Conservation (phyloP, 2,888 invertebrate genomes). For the Himalopsyche tibetana region DNA sequence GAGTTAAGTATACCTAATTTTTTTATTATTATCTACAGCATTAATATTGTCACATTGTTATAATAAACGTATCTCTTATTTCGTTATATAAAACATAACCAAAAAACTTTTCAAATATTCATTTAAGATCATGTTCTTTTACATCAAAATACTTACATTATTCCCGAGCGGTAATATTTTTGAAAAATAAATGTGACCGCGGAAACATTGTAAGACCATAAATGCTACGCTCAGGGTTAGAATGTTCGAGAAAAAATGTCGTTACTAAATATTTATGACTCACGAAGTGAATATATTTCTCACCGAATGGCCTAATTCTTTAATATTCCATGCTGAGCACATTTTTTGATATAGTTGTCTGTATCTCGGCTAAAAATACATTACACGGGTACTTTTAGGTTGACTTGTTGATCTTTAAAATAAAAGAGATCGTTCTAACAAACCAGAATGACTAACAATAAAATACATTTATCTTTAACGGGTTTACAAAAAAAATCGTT, state of each 20-base stretch:
- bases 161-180: slow-evolving; percentile 3
- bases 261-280: neutral
- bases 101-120: too few species aligned
- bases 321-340: slow-evolving; percentile 25
- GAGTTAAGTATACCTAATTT: too few species aligned
- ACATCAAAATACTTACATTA: neutral
- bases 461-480: too few species aligned
- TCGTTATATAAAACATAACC: too few species aligned
- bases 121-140: too few species aligned
- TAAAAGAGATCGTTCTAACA: too few species aligned
- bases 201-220: neutral
- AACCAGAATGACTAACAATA: too few species aligned
- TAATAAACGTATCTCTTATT: too few species aligned
- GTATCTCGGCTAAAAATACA: neutral
- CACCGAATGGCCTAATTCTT: neutral
- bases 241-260: neutral
- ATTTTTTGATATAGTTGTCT: neutral
- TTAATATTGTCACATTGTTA: too few species aligned
- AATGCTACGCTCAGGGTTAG: neutral
- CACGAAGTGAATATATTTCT: slow-evolving; percentile 11
- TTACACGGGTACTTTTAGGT: neutral
- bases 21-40: too few species aligned
- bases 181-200: neutral
- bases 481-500: too few species aligned
- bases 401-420: too few species aligned